Percentiles rank a stretch among this genome's conserved stretches.
Evolutionary conservation across 2,888 invertebrate species (phyloP).

Genomic region (Eudemis profundana): DNA sequence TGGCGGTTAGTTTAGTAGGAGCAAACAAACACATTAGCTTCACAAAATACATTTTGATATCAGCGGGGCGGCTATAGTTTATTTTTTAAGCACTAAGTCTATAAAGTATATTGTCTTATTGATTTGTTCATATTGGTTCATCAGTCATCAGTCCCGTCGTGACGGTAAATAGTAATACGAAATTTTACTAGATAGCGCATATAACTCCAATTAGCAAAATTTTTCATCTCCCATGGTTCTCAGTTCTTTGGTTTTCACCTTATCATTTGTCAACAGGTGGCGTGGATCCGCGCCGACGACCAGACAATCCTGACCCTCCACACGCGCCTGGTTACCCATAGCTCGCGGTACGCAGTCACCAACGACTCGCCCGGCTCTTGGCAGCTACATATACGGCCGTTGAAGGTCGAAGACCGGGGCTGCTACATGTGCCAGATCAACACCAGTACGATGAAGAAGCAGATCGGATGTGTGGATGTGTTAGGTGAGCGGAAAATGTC

Average conservation of each 20-base stretch:
- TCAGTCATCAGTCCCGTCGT: too few species aligned
- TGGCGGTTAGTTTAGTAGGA: too few species aligned
- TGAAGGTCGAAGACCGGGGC: constrained; percentile 90
- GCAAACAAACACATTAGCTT: too few species aligned
- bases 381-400: constrained; percentile 89
- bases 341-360: constrained; percentile 88
- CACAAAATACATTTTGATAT: too few species aligned
- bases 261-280: constrained; percentile 82
- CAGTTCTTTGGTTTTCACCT: background rate
- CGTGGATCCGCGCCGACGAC: constrained; percentile 91
- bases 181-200: too few species aligned
- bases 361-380: constrained; percentile 89
- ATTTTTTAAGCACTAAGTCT: too few species aligned
- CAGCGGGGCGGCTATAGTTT: too few species aligned
- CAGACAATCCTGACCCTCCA: constrained; percentile 91
- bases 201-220: too few species aligned
- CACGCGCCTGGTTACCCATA: constrained; percentile 90
- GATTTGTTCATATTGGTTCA: too few species aligned
- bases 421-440: constrained; percentile 94
- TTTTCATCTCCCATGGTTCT: too few species aligned
- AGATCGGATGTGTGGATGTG: constrained; percentile 91
- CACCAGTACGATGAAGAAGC: constrained; percentile 91
- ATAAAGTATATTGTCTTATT: too few species aligned
- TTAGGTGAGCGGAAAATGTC: constrained; percentile 87
- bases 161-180: too few species aligned